Conservation (phyloP, 2,888 invertebrate genomes). For the Drosophila aldrichi region DNA sequence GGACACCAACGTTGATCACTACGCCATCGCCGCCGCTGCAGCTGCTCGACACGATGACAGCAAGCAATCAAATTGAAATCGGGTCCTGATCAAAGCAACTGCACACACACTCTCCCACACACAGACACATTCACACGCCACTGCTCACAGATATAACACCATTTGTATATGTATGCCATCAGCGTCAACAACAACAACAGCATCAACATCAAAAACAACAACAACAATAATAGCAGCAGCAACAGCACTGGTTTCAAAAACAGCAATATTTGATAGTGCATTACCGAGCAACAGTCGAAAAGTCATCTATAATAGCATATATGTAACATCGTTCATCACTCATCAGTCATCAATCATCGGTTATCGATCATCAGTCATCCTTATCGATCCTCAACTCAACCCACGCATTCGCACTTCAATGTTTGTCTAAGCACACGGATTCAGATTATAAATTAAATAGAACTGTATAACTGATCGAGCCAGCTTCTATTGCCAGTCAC, state of each 20-base stretch:
- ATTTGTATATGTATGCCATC: constrained; percentile 1
- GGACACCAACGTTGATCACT: constrained; percentile 51
- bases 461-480: neutral
- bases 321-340: neutral
- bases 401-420: constrained; percentile 44
- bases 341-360: neutral
- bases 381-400: constrained; percentile 20
- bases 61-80: constrained; percentile 28
- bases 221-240: neutral
- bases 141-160: neutral
- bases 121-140: constrained; percentile 7
- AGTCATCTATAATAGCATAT: constrained; percentile 6
- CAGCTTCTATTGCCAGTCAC: neutral
- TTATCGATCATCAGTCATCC: constrained; percentile 8
- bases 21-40: constrained; percentile 28
- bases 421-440: constrained; percentile 1
- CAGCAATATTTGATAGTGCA: neutral
- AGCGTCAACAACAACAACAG: neutral
- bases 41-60: constrained; percentile 37
- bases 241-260: neutral
- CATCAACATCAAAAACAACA: too few species aligned
- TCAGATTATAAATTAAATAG: neutral
- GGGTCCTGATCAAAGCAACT: constrained; percentile 17
- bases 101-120: constrained; percentile 7
- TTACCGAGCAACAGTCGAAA: constrained; percentile 8